A percentile compares a stretch with the other conserved stretches of the same genome.
These are phyloP conservation scores for Eristalis tenax DNA, from an alignment of 2,888 invertebrate species.

Conservation along the genomic window DNA sequence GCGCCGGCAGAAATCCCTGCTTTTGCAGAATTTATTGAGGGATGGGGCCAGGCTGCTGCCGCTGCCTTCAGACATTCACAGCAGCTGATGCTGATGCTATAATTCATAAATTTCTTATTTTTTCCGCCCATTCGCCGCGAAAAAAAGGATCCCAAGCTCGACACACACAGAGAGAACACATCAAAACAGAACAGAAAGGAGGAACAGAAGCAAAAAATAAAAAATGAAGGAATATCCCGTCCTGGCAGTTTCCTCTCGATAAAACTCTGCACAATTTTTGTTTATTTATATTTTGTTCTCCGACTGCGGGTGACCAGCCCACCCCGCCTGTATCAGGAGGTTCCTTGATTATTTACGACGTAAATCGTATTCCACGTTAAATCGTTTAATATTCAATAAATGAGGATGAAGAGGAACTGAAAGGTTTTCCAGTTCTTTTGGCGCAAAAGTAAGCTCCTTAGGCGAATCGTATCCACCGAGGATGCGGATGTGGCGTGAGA, in stretches of 20 bases:
- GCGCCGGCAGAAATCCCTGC: slow-evolving; percentile 39
- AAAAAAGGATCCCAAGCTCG: not conserved
- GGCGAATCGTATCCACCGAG: not conserved
- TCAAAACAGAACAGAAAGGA: not conserved
- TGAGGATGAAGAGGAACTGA: not conserved
- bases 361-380: slow-evolving; percentile 51
- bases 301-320: no score
- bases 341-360: slow-evolving; percentile 49
- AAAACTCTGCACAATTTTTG: slow-evolving; percentile 47
- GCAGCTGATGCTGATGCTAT: slow-evolving; percentile 66
- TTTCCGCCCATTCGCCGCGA: not conserved
- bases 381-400: slow-evolving; percentile 59
- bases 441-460: not conserved
- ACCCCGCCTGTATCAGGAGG: not conserved
- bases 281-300: slow-evolving; percentile 2
- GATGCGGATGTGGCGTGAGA: not conserved
- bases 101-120: slow-evolving; percentile 61
- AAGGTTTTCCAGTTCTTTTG: not conserved
- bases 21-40: slow-evolving; percentile 47
- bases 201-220: not conserved
- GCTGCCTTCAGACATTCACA: slow-evolving; percentile 49
- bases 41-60: not conserved
- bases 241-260: slow-evolving; percentile 63
- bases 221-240: slow-evolving; percentile 32
- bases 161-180: no score